Percentiles rank a stretch among this genome's conserved stretches.
phyloP scores from a whole-genome alignment of 23 tunicate genomes.

The Botrylloides violaceus region DNA sequence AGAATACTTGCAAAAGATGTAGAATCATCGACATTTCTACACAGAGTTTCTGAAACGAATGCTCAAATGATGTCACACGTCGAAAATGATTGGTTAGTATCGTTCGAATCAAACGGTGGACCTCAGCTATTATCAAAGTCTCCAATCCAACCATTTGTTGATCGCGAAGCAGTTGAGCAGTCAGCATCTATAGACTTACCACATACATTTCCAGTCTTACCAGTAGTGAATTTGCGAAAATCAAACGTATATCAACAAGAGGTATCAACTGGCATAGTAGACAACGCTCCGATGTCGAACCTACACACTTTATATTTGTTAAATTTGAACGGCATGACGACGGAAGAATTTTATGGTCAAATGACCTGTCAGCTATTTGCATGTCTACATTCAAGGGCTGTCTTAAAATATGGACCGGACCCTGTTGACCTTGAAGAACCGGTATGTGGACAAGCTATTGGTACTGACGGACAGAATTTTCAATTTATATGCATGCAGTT shows the following conservation, averaged over 20 bases:
- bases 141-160: constrained; percentile 41
- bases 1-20: constrained; percentile 31
- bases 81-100: constrained; percentile 11
- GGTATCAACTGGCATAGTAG: constrained; percentile 11
- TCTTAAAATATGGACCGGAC: constrained; percentile 39
- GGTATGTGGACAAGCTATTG: constrained; percentile 57
- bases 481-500: constrained; percentile 80
- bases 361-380: constrained; percentile 30
- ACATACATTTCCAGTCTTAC: constrained; percentile 36
- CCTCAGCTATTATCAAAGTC: constrained; percentile 11
- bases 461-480: constrained; percentile 56
- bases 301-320: constrained; percentile 9
- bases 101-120: background rate
- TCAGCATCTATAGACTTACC: constrained; percentile 20
- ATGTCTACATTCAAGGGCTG: constrained; percentile 42
- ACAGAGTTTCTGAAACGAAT: constrained; percentile 18
- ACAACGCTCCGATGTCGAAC: background rate
- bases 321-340: background rate
- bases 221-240: constrained; percentile 33
- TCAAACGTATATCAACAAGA: constrained; percentile 21
- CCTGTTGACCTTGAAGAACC: constrained; percentile 44
- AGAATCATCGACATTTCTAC: constrained; percentile 21
- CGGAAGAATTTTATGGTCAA: constrained; percentile 22
- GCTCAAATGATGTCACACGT: background rate
- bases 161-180: constrained; percentile 14